phyloP scores from a whole-genome alignment of 2,888 invertebrate genomes.

The Iselma pallidipennis region DNA sequence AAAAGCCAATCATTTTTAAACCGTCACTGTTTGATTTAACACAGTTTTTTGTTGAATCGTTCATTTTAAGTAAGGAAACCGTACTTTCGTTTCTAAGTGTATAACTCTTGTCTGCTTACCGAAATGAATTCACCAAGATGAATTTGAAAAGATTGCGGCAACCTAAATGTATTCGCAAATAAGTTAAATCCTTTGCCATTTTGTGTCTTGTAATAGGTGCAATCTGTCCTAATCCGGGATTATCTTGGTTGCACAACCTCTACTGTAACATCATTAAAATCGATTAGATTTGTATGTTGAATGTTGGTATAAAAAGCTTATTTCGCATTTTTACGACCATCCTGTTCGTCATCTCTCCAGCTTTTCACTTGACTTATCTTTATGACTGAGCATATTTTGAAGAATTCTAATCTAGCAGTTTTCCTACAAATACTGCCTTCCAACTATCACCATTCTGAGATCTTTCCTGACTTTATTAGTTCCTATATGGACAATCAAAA shows the following conservation, averaged over 20 bases:
- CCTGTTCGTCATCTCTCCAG: slow-evolving; percentile 9
- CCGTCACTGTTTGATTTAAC: too few relatives aligned
- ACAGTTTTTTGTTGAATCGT: too few relatives aligned
- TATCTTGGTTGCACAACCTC: slow-evolving; percentile 37
- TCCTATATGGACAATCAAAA: too few relatives aligned
- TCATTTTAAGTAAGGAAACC: too few relatives aligned
- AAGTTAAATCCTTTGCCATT: slow-evolving; percentile 33
- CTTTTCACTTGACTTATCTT: slow-evolving; percentile 27
- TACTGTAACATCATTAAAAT: slow-evolving; percentile 37
- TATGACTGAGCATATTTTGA: slow-evolving; percentile 27
- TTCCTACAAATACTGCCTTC: neutral
- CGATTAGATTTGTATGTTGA: slow-evolving; percentile 36
- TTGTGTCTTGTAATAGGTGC: slow-evolving; percentile 40
- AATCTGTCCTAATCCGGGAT: slow-evolving; percentile 40
- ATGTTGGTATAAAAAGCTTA: slow-evolving; percentile 34
- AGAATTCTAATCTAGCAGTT: slow-evolving; percentile 27
- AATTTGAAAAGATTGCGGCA: neutral
- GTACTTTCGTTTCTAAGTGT: too few relatives aligned
- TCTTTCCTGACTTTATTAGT: neutral
- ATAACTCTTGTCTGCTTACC: too few relatives aligned
- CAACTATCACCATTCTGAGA: neutral
- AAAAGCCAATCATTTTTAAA: neutral
- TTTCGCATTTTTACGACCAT: slow-evolving; percentile 26
- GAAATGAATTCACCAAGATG: too few relatives aligned
- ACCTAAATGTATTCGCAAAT: slow-evolving; percentile 27